Base-by-base conservation (phyloP, 2,888 invertebrate genomes). In the Lasioglossum figueresi region DNA sequence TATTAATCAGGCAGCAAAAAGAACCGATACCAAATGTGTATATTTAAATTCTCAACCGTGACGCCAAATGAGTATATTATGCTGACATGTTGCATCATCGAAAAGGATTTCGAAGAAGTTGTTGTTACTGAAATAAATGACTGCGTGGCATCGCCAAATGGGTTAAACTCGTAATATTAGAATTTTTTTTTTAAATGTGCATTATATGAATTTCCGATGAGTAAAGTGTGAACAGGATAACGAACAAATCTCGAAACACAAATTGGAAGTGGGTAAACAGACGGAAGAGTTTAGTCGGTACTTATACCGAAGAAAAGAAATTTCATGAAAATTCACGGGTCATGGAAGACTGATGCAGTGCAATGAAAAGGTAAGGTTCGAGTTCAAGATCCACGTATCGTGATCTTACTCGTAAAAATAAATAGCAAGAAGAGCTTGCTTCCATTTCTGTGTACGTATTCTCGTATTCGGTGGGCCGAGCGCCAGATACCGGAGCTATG, bases 401-500 rank as follows among this genome's bases (percentile, higher is more conserved):
- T 23, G 70, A 31, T 77, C 71, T 16, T 4, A 19, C 43, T 66
- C 76, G 52, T 72, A 78, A 86, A 80, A 70, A 37, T 75, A 82
- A 81, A 48, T 23, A 59, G 45, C 45, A 27, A 70, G 45, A 63
- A 83, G 79, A 63, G 37, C 59, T 23, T 75, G 73, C 74, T 79
- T 86, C 87, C 82, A 88, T 91, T 90, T 89, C 86, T 72, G 87
- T 77, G 82, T 85, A 88, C 86, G 82, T 84, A 88, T 87, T 81
- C 63, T 40, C 37, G 79, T 83, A 71, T 70, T 73, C 75, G 79
- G 73, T 83, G 92, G 92, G 93, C 92, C 88, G 79, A 83, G 72
- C 92, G 92, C 93, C 94, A 94, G 90, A 82, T 88, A 52, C 23
- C 82, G 79, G 78, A 87, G 89, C 92, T 85, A 91, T 87, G 91